Evolutionary conservation across 2,113 vertebrate species (phyloP), one percentile per base, ranked within the genome.

Genomic region (Miniopterus natalensis): DNA sequence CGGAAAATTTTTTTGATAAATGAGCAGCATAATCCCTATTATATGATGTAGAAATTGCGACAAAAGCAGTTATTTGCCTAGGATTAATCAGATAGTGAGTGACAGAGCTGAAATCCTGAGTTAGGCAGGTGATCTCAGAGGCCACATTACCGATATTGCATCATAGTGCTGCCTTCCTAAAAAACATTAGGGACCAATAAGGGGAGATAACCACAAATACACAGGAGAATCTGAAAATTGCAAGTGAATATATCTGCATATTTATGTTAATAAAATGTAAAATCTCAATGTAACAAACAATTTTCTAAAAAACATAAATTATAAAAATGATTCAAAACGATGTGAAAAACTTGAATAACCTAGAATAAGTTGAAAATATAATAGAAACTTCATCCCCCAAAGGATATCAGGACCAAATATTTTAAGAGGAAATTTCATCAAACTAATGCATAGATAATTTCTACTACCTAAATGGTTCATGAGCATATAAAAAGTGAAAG

Each of bases 231-330:
- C 10, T 53, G 13, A 96, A 92, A 90, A 84, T 45, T 83, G 0
- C 31, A 87, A 91, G 45, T 90, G 6, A 89, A 83, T 36, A 86
- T 12, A 77, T 55, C 79, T 90, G 49, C n/a, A 84, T 55, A 84
- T 45, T 90, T 79, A 74, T 68, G 51, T 1, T 51, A 89, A 61
- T 45, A 81, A 92, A 89, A 55, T 13, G 10, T 68, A 63, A 92
- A 85, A 83, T 74, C 4, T 8, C 57, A 89, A 53, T 31, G 27
- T 77, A 90, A 84, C 68, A 25, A 47, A 80, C 0, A 36, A 81
- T 47, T 94, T 94, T 84, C 61, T 93, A 57, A 66, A 84, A 93
- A 83, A 65, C 15, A 84, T 57, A 90, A 90, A 93, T 70, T 63
- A 79, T 49, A 36, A 86, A 79, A 94, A 87, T 84, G 27, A 94